Base-by-base conservation (phyloP, 2,113 vertebrate genomes). In the Phrynosoma blainvillii region DNA sequence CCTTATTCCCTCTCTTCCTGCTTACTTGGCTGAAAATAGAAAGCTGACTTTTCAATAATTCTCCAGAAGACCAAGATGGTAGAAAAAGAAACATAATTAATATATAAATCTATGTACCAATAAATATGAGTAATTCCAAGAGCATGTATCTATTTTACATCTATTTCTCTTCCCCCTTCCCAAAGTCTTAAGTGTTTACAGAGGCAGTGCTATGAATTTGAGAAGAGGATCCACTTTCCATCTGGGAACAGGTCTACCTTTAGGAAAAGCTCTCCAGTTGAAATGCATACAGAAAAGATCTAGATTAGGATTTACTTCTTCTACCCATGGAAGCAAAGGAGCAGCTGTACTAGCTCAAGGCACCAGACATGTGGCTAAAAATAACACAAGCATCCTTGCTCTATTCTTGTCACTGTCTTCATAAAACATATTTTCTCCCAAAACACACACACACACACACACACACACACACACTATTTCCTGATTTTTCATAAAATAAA, bases 271-370 rank as follows among this genome's bases (percentile, higher is more conserved):
- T 9, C 11, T 88, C 11, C 16, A 27, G 85, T 84, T 84, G n/a
- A 92, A 42, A 80, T 18, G 4, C 30, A 56, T 36, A 6, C 80
- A 87, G 1, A 5, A 42, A 89, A 84, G 13, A 81, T 47, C 70
- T 93, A 7, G 59, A 79, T 65, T 92, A 93, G 8, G 88, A 40
- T 92, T 11, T 5, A 91, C 92, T 10, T 25, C 4, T 76, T 91
- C 92, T 82, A 27, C 66, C 5, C 11, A 40, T 79, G 25, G 65
- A 89, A 92, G 79, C 59, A 21, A 80, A 73, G 14, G 3, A 92
- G 0, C 2, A 82, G 20, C 10, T 80, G 12, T 82, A 73, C 14
- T 32, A 3, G 27, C 47, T 93, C 78, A 88, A 88, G 85, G 66
- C 30, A 90, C 11, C 3, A 83, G 4, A 75, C 66, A 89, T 1